Conservation (phyloP, 2,113 vertebrate species). For the Microcebus tavaratra region DNA sequence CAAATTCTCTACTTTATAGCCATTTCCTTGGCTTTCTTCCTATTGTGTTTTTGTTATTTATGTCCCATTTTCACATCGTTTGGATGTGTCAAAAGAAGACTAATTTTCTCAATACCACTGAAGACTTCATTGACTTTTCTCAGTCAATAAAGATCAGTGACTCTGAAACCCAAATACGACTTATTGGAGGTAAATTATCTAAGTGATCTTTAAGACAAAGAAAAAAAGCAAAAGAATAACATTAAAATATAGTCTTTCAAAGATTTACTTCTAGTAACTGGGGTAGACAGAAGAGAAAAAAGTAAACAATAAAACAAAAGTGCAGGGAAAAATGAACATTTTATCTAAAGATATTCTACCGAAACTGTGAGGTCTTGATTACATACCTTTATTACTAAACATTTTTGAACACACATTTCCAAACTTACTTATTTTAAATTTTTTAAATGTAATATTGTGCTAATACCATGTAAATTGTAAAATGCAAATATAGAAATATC, state of each 20-base stretch:
- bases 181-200: neutral
- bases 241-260: neutral
- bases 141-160: neutral
- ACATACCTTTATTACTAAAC: neutral
- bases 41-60: neutral
- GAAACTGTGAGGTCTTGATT: neutral
- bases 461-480: neutral
- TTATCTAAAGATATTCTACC: neutral
- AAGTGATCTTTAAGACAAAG: neutral
- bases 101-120: neutral
- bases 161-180: neutral
- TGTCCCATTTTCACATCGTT: neutral
- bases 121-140: neutral
- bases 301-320: neutral
- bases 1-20: neutral
- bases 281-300: neutral
- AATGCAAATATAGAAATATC: neutral
- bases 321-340: neutral
- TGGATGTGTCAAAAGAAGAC: neutral
- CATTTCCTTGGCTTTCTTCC: neutral
- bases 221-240: neutral
- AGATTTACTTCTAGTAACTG: constrained; percentile 15
- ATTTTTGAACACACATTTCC: neutral
- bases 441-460: neutral
- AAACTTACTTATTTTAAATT: constrained; percentile 30